These are phyloP conservation scores for Petroica traversi DNA, from an alignment of 2,113 vertebrate species.

Conservation along the genomic window DNA sequence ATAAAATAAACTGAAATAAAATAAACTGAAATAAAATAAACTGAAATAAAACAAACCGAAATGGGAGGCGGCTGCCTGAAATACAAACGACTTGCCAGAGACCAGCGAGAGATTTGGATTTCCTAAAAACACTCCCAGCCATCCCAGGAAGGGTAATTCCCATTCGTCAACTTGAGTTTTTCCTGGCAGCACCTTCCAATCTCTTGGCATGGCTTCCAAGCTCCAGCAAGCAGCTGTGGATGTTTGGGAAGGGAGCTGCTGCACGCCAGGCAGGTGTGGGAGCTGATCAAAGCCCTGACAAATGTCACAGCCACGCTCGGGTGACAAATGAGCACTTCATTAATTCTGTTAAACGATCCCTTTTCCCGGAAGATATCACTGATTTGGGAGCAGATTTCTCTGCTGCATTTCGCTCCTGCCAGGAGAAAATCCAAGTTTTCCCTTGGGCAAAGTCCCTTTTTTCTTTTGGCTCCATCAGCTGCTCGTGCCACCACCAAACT, in stretches of 20 bases:
- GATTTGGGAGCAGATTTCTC: not conserved
- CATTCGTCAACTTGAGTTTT: slow-evolving; percentile 54
- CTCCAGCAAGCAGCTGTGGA: not conserved
- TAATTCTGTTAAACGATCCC: not conserved
- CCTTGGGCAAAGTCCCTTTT: not conserved
- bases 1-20: accelerated
- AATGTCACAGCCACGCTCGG: not conserved
- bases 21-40: accelerated
- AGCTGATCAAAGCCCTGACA: not conserved
- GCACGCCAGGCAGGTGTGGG: slow-evolving; percentile 20
- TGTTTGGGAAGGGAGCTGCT: not conserved
- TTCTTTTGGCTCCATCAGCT: not conserved
- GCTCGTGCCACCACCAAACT: not conserved
- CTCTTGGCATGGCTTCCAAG: not conserved
- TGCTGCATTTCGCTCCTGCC: not conserved
- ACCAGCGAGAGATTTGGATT: not conserved
- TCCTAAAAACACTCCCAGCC: slow-evolving; percentile 41
- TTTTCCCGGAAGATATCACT: not conserved
- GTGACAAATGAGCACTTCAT: not conserved
- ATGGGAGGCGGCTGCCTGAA: not conserved
- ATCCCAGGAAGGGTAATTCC: slow-evolving; percentile 61
- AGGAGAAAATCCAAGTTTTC: not conserved
- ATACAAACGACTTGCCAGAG: slow-evolving; percentile 41
- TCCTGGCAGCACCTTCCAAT: slow-evolving; percentile 45
- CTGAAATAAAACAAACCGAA: accelerated